phyloP scores from a whole-genome alignment of 2,888 invertebrate species.

The Leptinotarsa peninsularis region DNA sequence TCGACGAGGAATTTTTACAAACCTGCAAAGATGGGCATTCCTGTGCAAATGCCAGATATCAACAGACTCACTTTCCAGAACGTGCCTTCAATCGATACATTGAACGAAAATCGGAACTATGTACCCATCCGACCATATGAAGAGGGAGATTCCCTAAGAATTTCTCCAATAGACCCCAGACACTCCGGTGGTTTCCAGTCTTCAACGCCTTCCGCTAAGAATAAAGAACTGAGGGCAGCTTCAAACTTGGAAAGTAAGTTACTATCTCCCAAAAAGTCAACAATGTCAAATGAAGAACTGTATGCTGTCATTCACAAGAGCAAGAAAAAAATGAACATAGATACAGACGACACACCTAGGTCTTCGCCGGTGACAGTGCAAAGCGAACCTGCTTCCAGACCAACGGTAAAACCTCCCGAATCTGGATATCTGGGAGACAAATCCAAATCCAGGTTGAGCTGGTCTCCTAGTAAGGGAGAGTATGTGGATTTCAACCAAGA shows the following conservation, averaged over 20 bases:
- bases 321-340: conserved; percentile 79
- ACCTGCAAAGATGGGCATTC: conserved; percentile 57
- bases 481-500: conserved; percentile 62
- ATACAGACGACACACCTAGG: conserved; percentile 69
- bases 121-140: conserved; percentile 28
- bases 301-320: conserved; percentile 83
- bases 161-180: conserved; percentile 78
- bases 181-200: conserved; percentile 73
- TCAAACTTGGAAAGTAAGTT: conserved; percentile 69
- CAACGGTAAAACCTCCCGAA: conserved; percentile 69
- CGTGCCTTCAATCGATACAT: conserved; percentile 44
- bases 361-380: conserved; percentile 60
- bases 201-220: conserved; percentile 73
- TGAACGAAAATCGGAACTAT: conserved; percentile 37
- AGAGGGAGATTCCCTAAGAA: conserved; percentile 68
- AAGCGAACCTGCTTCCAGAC: conserved; percentile 53
- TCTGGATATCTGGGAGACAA: conserved; percentile 72
- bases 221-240: conserved; percentile 65
- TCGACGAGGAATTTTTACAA: conserved; percentile 41
- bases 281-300: conserved; percentile 83
- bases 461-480: conserved; percentile 71
- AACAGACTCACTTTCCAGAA: conserved; percentile 56
- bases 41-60: conserved; percentile 57
- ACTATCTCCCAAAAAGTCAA: conserved; percentile 77
- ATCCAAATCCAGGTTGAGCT: conserved; percentile 72